Conservation (phyloP, 1,140 invertebrate genomes). For the Aphaenogaster floridana region DNA sequence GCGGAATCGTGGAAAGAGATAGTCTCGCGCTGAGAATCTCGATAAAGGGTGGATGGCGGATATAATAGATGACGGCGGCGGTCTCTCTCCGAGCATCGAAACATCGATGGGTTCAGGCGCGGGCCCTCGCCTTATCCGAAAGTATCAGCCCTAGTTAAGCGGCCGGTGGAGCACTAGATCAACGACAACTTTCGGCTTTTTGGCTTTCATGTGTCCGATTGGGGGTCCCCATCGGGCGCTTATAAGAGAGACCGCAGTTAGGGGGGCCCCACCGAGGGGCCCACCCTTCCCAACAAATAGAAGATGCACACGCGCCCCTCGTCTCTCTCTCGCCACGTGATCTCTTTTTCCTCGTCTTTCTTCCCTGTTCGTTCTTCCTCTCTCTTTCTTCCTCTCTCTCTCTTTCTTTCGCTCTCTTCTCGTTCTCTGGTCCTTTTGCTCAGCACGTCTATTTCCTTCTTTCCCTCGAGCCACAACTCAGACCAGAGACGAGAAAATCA, state of each 20-base stretch:
- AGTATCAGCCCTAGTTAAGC: slow-evolving; percentile 85
- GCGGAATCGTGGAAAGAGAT: slow-evolving; percentile 71
- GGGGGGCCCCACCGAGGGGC: slow-evolving; percentile 70
- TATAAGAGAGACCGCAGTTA: slow-evolving; percentile 80
- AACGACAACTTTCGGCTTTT: slow-evolving; percentile 85
- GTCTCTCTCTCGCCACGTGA: slow-evolving; percentile 6
- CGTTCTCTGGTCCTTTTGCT: not conserved
- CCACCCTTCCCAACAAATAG: slow-evolving; percentile 81
- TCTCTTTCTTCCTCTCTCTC: not conserved
- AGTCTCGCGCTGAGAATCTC: slow-evolving; percentile 56
- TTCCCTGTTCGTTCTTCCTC: not conserved
- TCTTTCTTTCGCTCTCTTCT: slow-evolving; percentile 19
- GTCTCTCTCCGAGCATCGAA: slow-evolving; percentile 68
- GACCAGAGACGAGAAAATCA: slow-evolving; percentile 76
- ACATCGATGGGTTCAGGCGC: slow-evolving; percentile 73
- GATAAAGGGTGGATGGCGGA: slow-evolving; percentile 76
- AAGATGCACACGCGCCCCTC: slow-evolving; percentile 77
- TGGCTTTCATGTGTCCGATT: slow-evolving; percentile 85
- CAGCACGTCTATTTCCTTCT: slow-evolving; percentile 65
- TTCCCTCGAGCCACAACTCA: slow-evolving; percentile 42
- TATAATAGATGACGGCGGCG: slow-evolving; percentile 81
- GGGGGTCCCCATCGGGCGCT: slow-evolving; percentile 75
- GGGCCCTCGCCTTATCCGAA: slow-evolving; percentile 79
- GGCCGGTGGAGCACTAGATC: slow-evolving; percentile 84
- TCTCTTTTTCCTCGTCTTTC: not conserved